Base-by-base conservation (phyloP, 2,797 vertebrate species). In the Ispidina picta region DNA sequence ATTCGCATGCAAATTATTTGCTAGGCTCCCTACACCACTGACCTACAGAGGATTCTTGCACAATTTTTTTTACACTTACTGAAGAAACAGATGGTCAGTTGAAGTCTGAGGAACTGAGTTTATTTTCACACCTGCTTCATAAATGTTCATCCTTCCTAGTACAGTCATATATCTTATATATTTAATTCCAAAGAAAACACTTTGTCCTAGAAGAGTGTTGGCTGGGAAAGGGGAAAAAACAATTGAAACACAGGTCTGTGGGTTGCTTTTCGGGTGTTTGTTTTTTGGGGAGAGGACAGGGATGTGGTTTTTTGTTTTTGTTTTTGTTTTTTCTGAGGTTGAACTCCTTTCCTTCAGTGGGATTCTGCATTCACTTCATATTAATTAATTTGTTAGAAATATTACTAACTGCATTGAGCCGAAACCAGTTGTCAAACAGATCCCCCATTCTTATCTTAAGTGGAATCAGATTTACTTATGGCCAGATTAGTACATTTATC, bases 51-150 rank as follows among this genome's bases (percentile, higher is more conserved):
- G 5, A 88, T 55, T 49, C 16, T 60, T 72, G 21, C 4, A 33
- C 21, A 66, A 8, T 21, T 74, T 82, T 83, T 89, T 29, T 55
- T 62, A 26, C 26, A 52, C 7, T 51, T 26, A 54, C 2, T 68
- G 41, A 55, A 90, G 74, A 73, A 86, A 83, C 28, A 93, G 59
- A 83, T 78, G 86, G 60, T 52, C 44, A 41, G 56, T 89, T 94
- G 31, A 81, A 88, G 26, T 37, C 41, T 72, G 26, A 48, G 29
- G 43, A 58, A 80, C 14, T 1, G 1, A 87, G 31, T 25, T 60
- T 58, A 43, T 89, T 83, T 88, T 89, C 70, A 88, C 63, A 74
- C 51, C 17, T 92, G 60, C 12, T 84, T 86, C 46, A 33, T 35
- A 51, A n/a, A 43, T 55, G 26, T 76, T 83, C 54, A 21, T 6